Evolutionary conservation across 1,140 invertebrate species (phyloP).

Genomic region (Brachionus plicatilis): DNA sequence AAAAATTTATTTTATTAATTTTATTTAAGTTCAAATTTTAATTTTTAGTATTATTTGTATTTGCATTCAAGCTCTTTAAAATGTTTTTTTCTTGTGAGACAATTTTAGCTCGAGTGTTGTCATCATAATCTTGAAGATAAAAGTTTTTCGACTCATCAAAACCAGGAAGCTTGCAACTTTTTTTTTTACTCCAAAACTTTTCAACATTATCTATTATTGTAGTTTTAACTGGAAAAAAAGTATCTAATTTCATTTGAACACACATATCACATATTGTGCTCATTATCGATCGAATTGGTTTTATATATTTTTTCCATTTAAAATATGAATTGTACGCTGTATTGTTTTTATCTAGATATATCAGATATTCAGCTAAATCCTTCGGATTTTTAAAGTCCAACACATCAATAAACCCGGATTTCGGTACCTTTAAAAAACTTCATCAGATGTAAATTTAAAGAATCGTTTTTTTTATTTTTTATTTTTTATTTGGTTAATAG

Average conservation of each 20-base stretch:
- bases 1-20: no score
- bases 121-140: background rate
- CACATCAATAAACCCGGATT: background rate
- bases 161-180: background rate
- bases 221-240: background rate
- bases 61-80: background rate
- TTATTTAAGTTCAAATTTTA: background rate
- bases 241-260: background rate
- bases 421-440: background rate
- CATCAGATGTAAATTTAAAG: background rate
- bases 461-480: no score
- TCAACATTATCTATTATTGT: background rate
- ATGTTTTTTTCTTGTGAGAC: background rate
- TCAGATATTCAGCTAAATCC: background rate
- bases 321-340: slow-evolving; percentile 18
- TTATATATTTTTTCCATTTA: slow-evolving; percentile 15
- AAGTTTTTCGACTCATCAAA: background rate
- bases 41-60: background rate
- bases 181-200: background rate
- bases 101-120: background rate
- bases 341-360: background rate
- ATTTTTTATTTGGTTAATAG: no score
- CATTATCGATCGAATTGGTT: background rate
- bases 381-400: background rate
- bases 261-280: slow-evolving; percentile 16